phyloP scores from a whole-genome alignment of 1,140 invertebrate genomes.

The Physella acuta region DNA sequence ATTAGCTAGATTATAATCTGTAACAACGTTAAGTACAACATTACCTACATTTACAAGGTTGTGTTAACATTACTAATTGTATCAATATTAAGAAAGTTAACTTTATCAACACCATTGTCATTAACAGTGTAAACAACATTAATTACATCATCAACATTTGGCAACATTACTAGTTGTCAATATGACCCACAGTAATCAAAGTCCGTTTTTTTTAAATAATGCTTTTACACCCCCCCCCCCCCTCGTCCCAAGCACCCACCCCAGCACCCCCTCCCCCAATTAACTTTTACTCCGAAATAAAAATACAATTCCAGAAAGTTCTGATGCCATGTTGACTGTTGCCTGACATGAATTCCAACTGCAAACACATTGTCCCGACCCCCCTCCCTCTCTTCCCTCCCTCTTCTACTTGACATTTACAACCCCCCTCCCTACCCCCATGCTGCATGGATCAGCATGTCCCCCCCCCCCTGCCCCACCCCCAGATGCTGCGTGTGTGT shows the following conservation, averaged over 20 bases:
- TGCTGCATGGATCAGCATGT: too few species aligned
- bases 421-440: not conserved
- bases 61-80: not conserved
- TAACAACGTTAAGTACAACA: too few species aligned
- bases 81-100: not conserved
- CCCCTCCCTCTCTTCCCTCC: not conserved
- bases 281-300: not conserved
- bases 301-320: not conserved
- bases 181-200: not conserved
- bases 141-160: too few species aligned
- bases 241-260: not conserved
- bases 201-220: not conserved
- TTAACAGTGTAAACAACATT: too few species aligned
- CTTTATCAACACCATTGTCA: too few species aligned
- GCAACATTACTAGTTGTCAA: not conserved
- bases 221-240: not conserved
- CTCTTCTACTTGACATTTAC: not conserved
- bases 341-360: not conserved
- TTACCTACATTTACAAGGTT: too few species aligned
- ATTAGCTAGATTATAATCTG: too few species aligned
- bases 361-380: not conserved
- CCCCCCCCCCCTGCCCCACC: too few species aligned
- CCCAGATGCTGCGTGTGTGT: too few species aligned
- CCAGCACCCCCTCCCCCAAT: not conserved
- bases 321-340: not conserved